Evolutionary conservation across 2,888 invertebrate genomes (phyloP).

Genomic region (Hedychridium roseum): DNA sequence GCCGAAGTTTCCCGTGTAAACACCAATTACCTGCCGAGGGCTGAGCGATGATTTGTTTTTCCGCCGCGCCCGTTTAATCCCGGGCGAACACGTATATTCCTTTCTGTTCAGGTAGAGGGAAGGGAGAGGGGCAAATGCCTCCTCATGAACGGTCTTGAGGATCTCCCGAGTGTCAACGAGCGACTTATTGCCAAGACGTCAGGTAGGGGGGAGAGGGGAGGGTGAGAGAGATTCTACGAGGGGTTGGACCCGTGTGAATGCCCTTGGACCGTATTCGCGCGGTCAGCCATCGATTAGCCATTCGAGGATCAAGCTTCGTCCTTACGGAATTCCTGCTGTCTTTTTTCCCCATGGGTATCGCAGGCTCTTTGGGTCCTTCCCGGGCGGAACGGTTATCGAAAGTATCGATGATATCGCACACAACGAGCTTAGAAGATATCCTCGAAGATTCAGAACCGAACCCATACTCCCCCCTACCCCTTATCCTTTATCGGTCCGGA

Average conservation of each 20-base stretch:
- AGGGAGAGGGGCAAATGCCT: background rate
- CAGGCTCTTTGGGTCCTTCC: background rate
- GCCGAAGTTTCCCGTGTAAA: too few relatives aligned
- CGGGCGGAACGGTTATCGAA: background rate
- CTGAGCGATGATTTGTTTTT: too few relatives aligned
- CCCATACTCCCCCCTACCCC: too few relatives aligned
- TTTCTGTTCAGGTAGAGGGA: background rate
- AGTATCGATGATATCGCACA: slow-evolving; percentile 20
- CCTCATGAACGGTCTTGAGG: slow-evolving; percentile 13
- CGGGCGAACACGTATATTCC: too few relatives aligned
- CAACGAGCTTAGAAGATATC: slow-evolving; percentile 18
- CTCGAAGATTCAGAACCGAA: slow-evolving; percentile 5
- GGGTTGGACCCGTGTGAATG: slow-evolving; percentile 29
- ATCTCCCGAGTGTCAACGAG: slow-evolving; percentile 31
- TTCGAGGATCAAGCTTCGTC: slow-evolving; percentile 35
- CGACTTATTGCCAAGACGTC: slow-evolving; percentile 29
- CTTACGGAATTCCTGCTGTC: slow-evolving; percentile 25
- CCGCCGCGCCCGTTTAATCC: too few relatives aligned
- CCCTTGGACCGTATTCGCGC: slow-evolving; percentile 25
- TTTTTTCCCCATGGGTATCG: slow-evolving; percentile 7
- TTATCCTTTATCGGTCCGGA: too few relatives aligned
- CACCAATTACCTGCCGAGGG: too few relatives aligned
- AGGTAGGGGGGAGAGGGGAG: slow-evolving; percentile 16
- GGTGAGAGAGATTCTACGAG: slow-evolving; percentile 19
- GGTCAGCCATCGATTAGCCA: slow-evolving; percentile 42